These are phyloP conservation scores for Gila orcuttii DNA, from an alignment of 2,113 vertebrate genomes.

Conservation along the genomic window DNA sequence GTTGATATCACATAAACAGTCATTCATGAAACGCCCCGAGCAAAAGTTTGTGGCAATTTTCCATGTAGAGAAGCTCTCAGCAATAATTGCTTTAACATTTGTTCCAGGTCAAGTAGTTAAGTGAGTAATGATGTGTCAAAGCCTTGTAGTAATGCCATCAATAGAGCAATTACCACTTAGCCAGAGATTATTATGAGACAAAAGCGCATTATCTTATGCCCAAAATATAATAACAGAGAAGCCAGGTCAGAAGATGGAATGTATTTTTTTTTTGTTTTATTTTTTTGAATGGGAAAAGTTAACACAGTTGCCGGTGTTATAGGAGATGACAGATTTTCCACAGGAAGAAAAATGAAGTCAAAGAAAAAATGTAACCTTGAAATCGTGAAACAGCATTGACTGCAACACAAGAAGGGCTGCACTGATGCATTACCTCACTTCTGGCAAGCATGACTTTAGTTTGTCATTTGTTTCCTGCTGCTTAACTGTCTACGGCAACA, in stretches of 20 bases:
- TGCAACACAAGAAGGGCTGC: no score
- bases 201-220: slow-evolving; percentile 82
- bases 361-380: neutral
- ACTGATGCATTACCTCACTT: neutral
- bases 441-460: neutral
- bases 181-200: slow-evolving; percentile 83
- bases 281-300: slow-evolving; percentile 40
- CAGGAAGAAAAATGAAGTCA: slow-evolving; percentile 1
- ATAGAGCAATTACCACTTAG: slow-evolving; percentile 91
- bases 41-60: slow-evolving; percentile 85
- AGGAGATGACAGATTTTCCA: slow-evolving; percentile 23
- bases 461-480: slow-evolving; percentile 4
- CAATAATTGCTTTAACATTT: slow-evolving; percentile 92
- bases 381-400: neutral
- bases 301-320: slow-evolving; percentile 21
- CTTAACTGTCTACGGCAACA: slow-evolving; percentile 13
- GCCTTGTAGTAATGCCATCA: slow-evolving; percentile 86
- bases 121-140: slow-evolving; percentile 93
- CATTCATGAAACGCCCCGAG: slow-evolving; percentile 65
- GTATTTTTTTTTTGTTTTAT: slow-evolving; percentile 49
- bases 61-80: slow-evolving; percentile 84
- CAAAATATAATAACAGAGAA: slow-evolving; percentile 81
- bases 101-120: slow-evolving; percentile 93
- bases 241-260: slow-evolving; percentile 68
- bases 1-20: slow-evolving; percentile 5